Evolutionary conservation across 2,797 vertebrate species (phyloP), one percentile per base, ranked within the genome.

Genomic region (Megalops cyprinoides): DNA sequence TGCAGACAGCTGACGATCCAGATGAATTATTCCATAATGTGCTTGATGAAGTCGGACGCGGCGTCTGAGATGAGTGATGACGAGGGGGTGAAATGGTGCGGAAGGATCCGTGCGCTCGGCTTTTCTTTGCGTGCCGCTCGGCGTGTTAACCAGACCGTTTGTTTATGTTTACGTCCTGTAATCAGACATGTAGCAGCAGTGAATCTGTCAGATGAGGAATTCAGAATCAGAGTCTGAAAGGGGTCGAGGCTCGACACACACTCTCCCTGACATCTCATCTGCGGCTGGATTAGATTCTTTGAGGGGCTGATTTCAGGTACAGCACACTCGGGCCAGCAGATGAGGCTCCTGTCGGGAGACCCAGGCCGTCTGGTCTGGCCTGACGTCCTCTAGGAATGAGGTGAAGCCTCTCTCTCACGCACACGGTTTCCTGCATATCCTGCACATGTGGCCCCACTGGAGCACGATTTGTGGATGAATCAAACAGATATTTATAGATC

Each of bases 11-110:
- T 76, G 82, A 86, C 83, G 79, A 83, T 92, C 90, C 80, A 80
- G 80, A 90, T 81, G 56, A 83, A 89, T 93, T 89, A 90, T 60
- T 85, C 85, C 84, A 79, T 62, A 65, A 73, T 85, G 78, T 80
- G 12, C 77, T 60, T 90, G 90, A 93, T 87, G 82, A 86, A 83
- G 86, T 91, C 82, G 87, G 91, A 93, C 88, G 85, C 77, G 83
- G 55, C 25, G 76, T 76, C 75, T 62, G 81, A 84, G 87, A 85
- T 46, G 44, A 25, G 28, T 23, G 48, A 46, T 74, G 44, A 74
- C 4, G 8, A 10, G 42, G 48, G 4, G 71, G 6, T 10, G n/a
- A 44, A 14, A n/a, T 46, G 18, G 20, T 51, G 34, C 51, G 4
- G 39, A 20, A n/a, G 7, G n/a, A 28, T 55, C 18, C 55, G 23